A percentile compares a stretch with the other conserved stretches of the same genome.
Conservation (phyloP, 2,888 invertebrate species). For the Pharmacophagus antenor region DNA sequence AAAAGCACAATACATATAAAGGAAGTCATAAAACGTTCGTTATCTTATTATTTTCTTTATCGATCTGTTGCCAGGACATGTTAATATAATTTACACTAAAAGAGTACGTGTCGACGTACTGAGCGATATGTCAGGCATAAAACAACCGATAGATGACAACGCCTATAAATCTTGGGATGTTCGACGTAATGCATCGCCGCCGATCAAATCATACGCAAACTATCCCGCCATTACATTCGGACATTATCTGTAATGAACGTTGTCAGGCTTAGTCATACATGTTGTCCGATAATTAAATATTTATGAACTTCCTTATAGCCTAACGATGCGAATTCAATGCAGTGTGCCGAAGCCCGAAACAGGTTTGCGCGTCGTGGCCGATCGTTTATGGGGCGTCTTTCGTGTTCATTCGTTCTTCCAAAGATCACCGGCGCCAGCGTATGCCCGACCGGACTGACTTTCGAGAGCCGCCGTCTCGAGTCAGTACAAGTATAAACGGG, state of each 20-base stretch:
- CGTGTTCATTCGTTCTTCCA: not conserved
- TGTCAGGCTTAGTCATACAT: slow-evolving; percentile 18
- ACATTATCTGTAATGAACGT: slow-evolving; percentile 40
- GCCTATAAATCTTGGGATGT: slow-evolving; percentile 59
- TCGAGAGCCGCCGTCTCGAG: slow-evolving; percentile 15
- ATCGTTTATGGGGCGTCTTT: slow-evolving; percentile 22
- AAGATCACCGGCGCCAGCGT: slow-evolving; percentile 21
- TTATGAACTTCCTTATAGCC: slow-evolving; percentile 17
- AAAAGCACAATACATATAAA: not conserved
- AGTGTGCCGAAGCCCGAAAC: slow-evolving; percentile 23
- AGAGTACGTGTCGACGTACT: slow-evolving; percentile 33
- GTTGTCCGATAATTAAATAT: slow-evolving; percentile 20
- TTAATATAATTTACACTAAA: slow-evolving; percentile 32
- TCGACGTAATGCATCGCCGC: slow-evolving; percentile 56
- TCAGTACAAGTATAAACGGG: slow-evolving; percentile 2
- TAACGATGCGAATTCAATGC: slow-evolving; percentile 12
- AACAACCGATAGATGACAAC: slow-evolving; percentile 53
- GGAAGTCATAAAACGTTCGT: not conserved
- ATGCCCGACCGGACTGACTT: slow-evolving; percentile 11
- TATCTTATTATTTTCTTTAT: slow-evolving; percentile 33
- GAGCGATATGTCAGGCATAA: slow-evolving; percentile 44
- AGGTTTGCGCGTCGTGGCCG: slow-evolving; percentile 20
- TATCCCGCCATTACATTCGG: slow-evolving; percentile 43
- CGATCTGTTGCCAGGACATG: slow-evolving; percentile 11
- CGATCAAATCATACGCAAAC: slow-evolving; percentile 56